Evolutionary conservation across 2,888 invertebrate genomes (phyloP), one percentile per base, ranked within the genome.

Genomic region (Cerastis leucographa): DNA sequence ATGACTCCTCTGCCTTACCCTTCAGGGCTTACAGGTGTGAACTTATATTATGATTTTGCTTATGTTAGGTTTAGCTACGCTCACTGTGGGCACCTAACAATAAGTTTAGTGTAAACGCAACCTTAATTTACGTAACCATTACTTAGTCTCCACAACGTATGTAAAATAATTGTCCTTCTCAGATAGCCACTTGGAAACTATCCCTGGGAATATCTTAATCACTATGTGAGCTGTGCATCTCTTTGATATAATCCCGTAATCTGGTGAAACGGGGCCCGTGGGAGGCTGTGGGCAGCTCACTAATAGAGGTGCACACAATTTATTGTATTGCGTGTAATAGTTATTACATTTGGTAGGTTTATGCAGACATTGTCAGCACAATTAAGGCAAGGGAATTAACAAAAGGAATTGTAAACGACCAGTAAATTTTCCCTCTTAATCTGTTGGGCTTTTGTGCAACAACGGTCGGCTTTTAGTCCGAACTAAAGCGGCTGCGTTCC

Each of bases 241-340:
- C 78, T 59, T 78, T 85, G 83, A 84, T 84, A 72, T 81, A 84
- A 78, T 74, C 71, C 66, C 11, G 49, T 84, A 84, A 84, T 84
- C 85, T 84, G 19, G 74, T 29, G 49, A 74, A 81, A 85, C 78
- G 66, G 59, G 12, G 0, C 83, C 71, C 74, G 25, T 1, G 83
- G 74, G 85, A 81, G 12, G 40, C 65, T 69, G 66, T 12, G 77
- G 78, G 56, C 61, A 19, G 61, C 46, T 40, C 72, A 14, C 68
- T 84, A 77, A 83, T 74, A 71, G 72, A 71, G 61, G 70, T 72
- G 71, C 73, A 62, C 54, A 62, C 22, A 69, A 81, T 73, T 81
- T 80, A 84, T 69, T 80, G 66, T 56, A 22, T 12, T 42, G 46
- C 25, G 19, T n/a, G 22, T 12, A 72, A 51, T 74, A 54, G 49